Evolutionary conservation across 2,797 vertebrate genomes (phyloP), one percentile per base, ranked within the genome.

Genomic region (Gymnothorax javanicus): DNA sequence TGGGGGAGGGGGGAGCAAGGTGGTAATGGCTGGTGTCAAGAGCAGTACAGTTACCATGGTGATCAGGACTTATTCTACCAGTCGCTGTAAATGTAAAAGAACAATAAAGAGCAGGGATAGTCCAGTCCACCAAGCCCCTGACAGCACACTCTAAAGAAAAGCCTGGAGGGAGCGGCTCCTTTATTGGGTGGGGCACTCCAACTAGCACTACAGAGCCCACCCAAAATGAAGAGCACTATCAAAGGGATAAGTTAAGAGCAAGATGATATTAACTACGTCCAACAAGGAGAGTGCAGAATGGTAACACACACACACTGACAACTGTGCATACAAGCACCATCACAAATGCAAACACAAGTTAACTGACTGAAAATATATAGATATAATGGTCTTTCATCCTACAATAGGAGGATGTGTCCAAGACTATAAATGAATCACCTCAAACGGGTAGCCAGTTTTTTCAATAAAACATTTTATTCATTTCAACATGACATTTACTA

Each of bases 401-500:
- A n/a, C 20, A 75, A 15, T 75, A 75, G 27, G 73, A 1, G 17
- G 50, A 54, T 23, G 54, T 7, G 15, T 17, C 50, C 23, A 79
- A 3, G 6, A 9, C n/a, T 52, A 7, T 56, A 54, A 79, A 79
- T 79, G 17, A 79, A 7, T 56, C 75, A n/a, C 17, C 75, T 54
- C 17, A 56, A 79, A 9, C 8, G 4, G 15, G 0, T 13, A 50
- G 82, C 89, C 17, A 79, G 90, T 94, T 94, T 79, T 92, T 87
- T 92, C 87, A 92, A 94, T 94, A 90, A 90, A 88, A 90, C 79
- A 4, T 91, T 95, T 96, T 96, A 95, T 96, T 96, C 94, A 96
- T 94, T 77, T 94, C 95, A 96, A 96, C 94, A 94, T 95, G 95
- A 96, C 95, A 95, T 96, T 97, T 97, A 97, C 96, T 97, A 96